Conservation (phyloP, 2,113 vertebrate species). For the Cricetomys ansorgei region DNA sequence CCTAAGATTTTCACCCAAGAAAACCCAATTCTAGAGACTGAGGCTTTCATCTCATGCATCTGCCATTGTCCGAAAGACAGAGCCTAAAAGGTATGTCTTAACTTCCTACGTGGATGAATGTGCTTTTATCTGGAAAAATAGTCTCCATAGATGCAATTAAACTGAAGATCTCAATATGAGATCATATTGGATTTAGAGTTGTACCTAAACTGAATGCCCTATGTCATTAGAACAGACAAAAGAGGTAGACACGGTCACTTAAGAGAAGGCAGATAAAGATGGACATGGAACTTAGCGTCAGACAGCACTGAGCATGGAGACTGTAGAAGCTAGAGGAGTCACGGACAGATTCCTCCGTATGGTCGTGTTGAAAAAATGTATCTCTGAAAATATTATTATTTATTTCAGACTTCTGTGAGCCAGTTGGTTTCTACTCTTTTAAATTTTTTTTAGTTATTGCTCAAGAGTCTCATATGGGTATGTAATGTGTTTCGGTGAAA, state of each 20-base stretch:
- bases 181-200: neutral
- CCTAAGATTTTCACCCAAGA: neutral
- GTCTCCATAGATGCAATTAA: neutral
- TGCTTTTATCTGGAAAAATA: neutral
- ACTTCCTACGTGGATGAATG: neutral
- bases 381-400: neutral
- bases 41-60: neutral
- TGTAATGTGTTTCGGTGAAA: neutral
- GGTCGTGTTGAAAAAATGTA: neutral
- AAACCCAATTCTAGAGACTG: neutral
- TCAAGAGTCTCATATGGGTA: neutral
- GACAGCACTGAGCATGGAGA: neutral
- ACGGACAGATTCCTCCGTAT: neutral
- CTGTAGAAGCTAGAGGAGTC: neutral
- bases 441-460: neutral
- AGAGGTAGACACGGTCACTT: neutral
- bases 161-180: neutral
- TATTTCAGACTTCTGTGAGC: neutral
- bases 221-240: neutral
- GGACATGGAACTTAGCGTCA: neutral
- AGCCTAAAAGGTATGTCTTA: neutral
- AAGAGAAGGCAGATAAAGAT: neutral
- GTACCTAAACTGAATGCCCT: neutral
- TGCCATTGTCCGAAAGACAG: neutral
- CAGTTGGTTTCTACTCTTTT: neutral